Percentiles rank a stretch among this genome's conserved stretches.
Conservation (phyloP, 2,113 vertebrate species). For the Illadopsis cleaveri region DNA sequence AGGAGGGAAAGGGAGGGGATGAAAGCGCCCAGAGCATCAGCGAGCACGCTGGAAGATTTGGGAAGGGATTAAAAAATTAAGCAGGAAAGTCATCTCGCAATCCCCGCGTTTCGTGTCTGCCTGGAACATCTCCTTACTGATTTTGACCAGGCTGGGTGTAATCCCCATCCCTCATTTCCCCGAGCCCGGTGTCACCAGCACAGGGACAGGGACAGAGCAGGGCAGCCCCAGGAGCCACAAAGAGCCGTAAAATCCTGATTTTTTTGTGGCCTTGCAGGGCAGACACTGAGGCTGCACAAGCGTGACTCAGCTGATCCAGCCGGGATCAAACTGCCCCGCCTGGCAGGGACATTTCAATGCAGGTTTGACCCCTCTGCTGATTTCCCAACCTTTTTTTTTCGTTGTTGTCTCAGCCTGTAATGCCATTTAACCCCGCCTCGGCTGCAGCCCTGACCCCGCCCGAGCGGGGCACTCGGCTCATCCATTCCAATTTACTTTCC, state of each 20-base stretch:
- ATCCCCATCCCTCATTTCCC: background rate
- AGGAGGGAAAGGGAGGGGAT: background rate
- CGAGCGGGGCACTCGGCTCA: background rate
- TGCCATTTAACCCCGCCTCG: background rate
- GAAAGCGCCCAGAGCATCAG: background rate
- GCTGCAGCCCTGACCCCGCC: background rate
- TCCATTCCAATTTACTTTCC: background rate
- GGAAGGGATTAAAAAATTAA: conserved; percentile 31
- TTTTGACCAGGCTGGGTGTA: fast-evolving
- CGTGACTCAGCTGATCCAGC: conserved; percentile 7
- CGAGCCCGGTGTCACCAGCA: fast-evolving
- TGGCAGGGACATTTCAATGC: background rate
- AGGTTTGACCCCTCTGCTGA: background rate
- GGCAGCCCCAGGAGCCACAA: fast-evolving
- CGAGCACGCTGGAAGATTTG: background rate
- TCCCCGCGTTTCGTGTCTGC: background rate
- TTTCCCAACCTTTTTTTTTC: background rate
- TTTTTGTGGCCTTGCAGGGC: background rate
- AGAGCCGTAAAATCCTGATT: background rate
- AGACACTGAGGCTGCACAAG: background rate
- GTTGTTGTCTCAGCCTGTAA: background rate
- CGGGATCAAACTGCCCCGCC: background rate
- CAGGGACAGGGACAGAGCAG: fast-evolving
- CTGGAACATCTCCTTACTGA: background rate
- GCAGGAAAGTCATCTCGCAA: background rate